Conservation (phyloP, 2,113 vertebrate genomes). For the Thryonomys swinderianus region DNA sequence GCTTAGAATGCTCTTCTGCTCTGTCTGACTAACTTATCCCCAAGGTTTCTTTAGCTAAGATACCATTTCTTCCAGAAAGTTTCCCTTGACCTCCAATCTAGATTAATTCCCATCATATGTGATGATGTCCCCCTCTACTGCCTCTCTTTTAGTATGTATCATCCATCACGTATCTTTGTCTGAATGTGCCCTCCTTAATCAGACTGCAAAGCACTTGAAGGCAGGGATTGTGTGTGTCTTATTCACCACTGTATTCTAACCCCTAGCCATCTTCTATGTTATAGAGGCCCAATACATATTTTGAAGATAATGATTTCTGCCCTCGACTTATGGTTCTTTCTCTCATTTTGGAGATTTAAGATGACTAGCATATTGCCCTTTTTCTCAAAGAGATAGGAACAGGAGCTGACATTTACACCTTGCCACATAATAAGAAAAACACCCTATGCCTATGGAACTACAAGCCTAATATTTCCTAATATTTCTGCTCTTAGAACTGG, state of each 20-base stretch:
- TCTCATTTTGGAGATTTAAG: not conserved
- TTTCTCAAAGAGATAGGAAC: not conserved
- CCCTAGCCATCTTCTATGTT: not conserved
- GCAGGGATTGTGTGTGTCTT: not conserved
- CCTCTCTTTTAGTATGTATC: not conserved
- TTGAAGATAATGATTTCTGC: not conserved
- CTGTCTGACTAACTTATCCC: not conserved
- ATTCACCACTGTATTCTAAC: not conserved
- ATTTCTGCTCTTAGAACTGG: not conserved
- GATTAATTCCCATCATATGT: not conserved
- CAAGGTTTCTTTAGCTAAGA: not conserved
- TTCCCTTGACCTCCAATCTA: not conserved
- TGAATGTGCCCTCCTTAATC: not conserved
- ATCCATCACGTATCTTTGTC: not conserved
- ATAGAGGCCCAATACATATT: not conserved
- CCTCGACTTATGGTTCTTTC: not conserved
- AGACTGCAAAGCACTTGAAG: not conserved
- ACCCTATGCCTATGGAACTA: not conserved
- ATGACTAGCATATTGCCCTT: not conserved
- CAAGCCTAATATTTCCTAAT: not conserved
- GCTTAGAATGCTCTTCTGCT: not conserved
- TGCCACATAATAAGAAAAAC: not conserved
- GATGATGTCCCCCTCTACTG: not conserved
- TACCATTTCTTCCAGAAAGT: not conserved
- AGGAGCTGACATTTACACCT: not conserved